Conservation (phyloP, 2,888 invertebrate genomes). For the Empis livida region DNA sequence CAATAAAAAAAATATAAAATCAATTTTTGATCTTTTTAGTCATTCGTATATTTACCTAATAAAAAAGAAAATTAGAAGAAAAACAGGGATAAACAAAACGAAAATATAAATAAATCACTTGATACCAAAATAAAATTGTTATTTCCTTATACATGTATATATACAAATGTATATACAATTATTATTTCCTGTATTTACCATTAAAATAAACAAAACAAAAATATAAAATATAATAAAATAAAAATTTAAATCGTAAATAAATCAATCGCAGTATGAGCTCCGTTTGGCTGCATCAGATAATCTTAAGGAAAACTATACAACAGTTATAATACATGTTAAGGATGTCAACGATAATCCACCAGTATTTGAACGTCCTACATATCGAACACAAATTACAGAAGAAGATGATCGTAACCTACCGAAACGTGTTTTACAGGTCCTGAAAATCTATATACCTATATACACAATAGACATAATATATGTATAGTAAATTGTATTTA, state of each 20-base stretch:
- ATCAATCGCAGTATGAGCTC: conserved; percentile 69
- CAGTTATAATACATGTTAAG: conserved; percentile 92
- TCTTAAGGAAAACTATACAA: conserved; percentile 93
- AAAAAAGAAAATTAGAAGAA: too few relatives aligned
- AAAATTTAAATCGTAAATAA: too few relatives aligned
- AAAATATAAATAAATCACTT: too few relatives aligned
- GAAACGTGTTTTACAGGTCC: conserved; percentile 82
- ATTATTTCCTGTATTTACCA: neutral
- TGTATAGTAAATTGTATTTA: too few relatives aligned
- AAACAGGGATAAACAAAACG: too few relatives aligned
- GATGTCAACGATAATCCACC: conserved; percentile 98
- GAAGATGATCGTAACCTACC: conserved; percentile 90
- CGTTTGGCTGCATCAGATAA: conserved; percentile 91
- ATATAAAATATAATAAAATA: neutral
- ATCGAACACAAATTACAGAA: conserved; percentile 90
- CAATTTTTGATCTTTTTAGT: too few relatives aligned
- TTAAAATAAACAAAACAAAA: neutral
- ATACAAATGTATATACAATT: neutral
- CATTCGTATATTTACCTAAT: too few relatives aligned
- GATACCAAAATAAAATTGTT: neutral
- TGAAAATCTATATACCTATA: conserved; percentile 6
- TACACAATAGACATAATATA: too few relatives aligned
- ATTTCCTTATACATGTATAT: neutral
- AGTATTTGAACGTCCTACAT: conserved; percentile 87
- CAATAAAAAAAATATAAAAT: too few relatives aligned